phyloP scores from a whole-genome alignment of 2,113 vertebrate species.

The Oxyura jamaicensis region DNA sequence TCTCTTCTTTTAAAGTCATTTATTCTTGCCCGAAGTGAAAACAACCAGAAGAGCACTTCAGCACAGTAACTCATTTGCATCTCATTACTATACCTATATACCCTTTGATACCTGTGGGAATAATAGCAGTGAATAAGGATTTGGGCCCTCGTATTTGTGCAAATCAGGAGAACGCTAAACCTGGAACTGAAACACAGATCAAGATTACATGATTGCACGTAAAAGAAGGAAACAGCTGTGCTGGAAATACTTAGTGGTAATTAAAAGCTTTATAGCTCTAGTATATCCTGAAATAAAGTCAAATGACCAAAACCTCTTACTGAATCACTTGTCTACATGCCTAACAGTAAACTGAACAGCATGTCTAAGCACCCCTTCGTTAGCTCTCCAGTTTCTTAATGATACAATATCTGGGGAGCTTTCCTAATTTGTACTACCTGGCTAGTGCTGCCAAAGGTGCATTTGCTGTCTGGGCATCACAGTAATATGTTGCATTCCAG shows the following conservation, averaged over 20 bases:
- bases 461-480: accelerated
- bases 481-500: no score
- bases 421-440: background rate
- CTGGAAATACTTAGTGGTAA: background rate
- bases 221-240: background rate
- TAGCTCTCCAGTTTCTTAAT: background rate
- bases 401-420: background rate
- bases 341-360: background rate
- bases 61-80: background rate
- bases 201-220: background rate
- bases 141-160: background rate
- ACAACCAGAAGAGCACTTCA: background rate
- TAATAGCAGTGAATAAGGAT: background rate
- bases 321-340: background rate
- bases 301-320: background rate
- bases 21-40: background rate
- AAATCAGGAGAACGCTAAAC: background rate
- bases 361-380: background rate
- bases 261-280: background rate
- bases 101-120: background rate
- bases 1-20: background rate
- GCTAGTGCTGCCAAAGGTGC: background rate
- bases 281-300: background rate
- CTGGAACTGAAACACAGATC: background rate
- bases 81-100: background rate